Conservation (phyloP, 1,140 invertebrate genomes). For the Trichomalopsis sarcophagae region DNA sequence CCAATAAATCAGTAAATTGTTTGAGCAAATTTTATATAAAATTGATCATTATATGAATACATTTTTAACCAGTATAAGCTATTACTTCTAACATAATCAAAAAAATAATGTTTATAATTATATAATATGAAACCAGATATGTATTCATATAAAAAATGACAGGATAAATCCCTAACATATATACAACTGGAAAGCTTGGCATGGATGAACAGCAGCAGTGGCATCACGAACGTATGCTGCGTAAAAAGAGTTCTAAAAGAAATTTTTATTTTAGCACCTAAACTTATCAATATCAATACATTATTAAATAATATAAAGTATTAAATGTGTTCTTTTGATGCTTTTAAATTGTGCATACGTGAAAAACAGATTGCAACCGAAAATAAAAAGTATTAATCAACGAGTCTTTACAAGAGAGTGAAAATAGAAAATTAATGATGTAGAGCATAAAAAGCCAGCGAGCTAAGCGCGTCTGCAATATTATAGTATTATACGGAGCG, state of each 20-base stretch:
- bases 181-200: constrained; percentile 48
- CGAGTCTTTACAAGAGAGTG: constrained; percentile 32
- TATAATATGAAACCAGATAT: background rate
- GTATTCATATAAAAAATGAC: constrained; percentile 17
- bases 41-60: constrained; percentile 1
- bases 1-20: background rate
- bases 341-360: background rate
- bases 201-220: background rate
- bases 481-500: constrained; percentile 62
- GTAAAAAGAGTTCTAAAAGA: background rate
- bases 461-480: constrained; percentile 67
- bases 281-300: background rate
- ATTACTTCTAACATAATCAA: background rate
- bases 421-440: constrained; percentile 43
- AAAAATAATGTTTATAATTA: background rate
- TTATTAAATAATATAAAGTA: background rate
- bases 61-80: background rate
- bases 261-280: background rate
- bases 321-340: background rate
- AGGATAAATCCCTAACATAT: constrained; percentile 57
- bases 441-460: constrained; percentile 51
- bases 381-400: constrained; percentile 19
- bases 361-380: constrained; percentile 2
- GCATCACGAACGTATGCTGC: background rate
- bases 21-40: background rate